Percentiles rank a stretch among this genome's conserved stretches.
phyloP scores from a whole-genome alignment of 2,888 invertebrate genomes.

The Rhynchonema sp. region DNA sequence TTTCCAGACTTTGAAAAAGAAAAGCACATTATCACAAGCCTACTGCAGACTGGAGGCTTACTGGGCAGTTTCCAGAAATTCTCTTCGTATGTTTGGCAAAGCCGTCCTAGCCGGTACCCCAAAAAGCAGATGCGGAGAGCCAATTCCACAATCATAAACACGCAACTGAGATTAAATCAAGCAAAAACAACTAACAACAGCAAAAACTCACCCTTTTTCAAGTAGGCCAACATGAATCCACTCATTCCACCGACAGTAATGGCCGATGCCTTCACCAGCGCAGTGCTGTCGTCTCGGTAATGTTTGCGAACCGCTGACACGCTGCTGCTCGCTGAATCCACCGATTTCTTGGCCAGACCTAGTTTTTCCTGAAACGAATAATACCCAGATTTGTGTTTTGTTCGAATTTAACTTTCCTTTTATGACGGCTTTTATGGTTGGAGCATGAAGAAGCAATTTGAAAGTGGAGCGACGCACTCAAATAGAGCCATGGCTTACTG shows the following conservation, averaged over 20 bases:
- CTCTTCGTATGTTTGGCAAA: no score
- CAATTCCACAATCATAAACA: no score
- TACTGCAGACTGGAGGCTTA: no score
- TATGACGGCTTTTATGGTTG: no score
- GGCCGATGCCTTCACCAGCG: constrained; percentile 50
- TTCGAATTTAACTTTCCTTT: background rate
- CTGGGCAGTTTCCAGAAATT: no score
- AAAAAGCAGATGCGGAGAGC: background rate
- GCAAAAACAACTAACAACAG: background rate
- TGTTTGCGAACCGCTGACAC: constrained; percentile 31
- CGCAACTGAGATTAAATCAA: background rate
- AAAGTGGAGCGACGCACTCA: no score
- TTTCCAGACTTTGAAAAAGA: no score
- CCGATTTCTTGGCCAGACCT: background rate
- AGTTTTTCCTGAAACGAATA: background rate
- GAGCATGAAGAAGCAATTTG: no score
- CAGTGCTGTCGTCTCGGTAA: constrained; percentile 58
- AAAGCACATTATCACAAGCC: no score
- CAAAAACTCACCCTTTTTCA: background rate
- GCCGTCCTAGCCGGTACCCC: background rate
- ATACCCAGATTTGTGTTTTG: background rate
- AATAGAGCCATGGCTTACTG: no score
- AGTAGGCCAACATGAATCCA: constrained; percentile 46
- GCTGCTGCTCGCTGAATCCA: background rate
- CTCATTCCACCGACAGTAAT: constrained; percentile 55